Evolutionary conservation across 2,113 vertebrate species (phyloP).

Genomic region (Tonatia bakeri): DNA sequence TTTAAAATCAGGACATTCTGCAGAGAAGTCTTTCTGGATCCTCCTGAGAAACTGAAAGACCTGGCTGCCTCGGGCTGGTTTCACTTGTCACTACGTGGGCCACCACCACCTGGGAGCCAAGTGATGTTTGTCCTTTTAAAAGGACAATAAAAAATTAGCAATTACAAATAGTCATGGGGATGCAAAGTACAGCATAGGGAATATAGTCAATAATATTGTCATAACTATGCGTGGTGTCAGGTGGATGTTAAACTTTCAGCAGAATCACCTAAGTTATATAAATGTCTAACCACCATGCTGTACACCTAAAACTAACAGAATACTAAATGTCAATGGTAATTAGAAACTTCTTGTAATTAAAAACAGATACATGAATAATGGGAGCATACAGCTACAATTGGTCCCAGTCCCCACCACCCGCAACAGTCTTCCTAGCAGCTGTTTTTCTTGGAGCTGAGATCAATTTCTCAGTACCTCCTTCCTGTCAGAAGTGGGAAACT

Average conservation of each 20-base stretch:
- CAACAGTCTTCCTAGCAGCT: fast-evolving
- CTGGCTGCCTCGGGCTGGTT: not conserved
- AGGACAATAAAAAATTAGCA: not conserved
- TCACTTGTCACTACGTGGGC: not conserved
- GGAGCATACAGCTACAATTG: too few species aligned
- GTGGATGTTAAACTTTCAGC: not conserved
- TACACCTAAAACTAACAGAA: not conserved
- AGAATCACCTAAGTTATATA: not conserved
- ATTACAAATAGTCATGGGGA: not conserved
- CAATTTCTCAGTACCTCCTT: not conserved
- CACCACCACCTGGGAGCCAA: not conserved
- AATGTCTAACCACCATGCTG: not conserved
- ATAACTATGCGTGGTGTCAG: not conserved
- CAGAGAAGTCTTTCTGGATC: not conserved
- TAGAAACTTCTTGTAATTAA: not conserved
- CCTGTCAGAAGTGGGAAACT: not conserved
- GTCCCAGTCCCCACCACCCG: not conserved
- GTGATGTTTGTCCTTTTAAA: too few species aligned
- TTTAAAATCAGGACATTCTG: not conserved
- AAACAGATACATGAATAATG: not conserved
- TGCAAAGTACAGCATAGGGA: not conserved
- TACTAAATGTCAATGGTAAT: not conserved
- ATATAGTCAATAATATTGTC: not conserved
- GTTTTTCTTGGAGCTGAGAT: not conserved
- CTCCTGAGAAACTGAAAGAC: not conserved